A percentile compares a stretch with the other conserved stretches of the same genome.
phyloP scores from a whole-genome alignment of 2,888 invertebrate species.

The Scaptomyza tumidula region DNA sequence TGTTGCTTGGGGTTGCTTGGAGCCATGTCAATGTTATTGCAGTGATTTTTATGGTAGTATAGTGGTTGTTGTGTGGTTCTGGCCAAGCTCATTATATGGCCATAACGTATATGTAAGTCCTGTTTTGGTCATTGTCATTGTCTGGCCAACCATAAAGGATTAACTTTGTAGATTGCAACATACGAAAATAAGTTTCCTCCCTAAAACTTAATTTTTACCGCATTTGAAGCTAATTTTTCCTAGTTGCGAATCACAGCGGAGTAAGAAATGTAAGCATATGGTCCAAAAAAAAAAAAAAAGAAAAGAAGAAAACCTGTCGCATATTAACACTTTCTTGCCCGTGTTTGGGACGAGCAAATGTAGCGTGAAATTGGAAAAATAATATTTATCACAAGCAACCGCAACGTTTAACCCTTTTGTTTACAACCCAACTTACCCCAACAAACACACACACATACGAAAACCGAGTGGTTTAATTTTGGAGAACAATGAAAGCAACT shows the following conservation, averaged over 20 bases:
- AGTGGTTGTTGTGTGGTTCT: conserved; percentile 3
- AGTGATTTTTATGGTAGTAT: conserved; percentile 62
- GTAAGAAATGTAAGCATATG: conserved; percentile 60
- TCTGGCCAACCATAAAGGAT: conserved; percentile 66
- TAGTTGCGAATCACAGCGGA: conserved; percentile 4
- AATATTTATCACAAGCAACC: conserved; percentile 29
- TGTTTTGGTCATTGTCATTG: conserved; percentile 46
- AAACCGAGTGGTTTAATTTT: conserved; percentile 60
- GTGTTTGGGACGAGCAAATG: conserved; percentile 59
- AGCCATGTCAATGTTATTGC: conserved; percentile 74
- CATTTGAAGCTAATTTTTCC: conserved; percentile 60
- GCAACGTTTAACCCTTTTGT: conserved; percentile 70
- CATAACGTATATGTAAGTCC: conserved; percentile 67
- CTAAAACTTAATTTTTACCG: conserved; percentile 59
- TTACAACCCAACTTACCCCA: conserved; percentile 3
- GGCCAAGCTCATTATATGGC: conserved; percentile 82
- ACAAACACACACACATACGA: not conserved
- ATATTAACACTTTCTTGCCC: conserved; percentile 67
- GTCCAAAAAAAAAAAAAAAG: too few relatives aligned
- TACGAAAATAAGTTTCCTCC: conserved; percentile 62
- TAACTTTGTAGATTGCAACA: conserved; percentile 60
- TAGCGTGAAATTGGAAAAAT: conserved; percentile 79
- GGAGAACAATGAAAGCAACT: conserved; percentile 65
- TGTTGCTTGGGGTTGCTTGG: conserved; percentile 37
- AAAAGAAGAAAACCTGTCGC: conserved; percentile 45